These are phyloP conservation scores for Rana temporaria DNA, from an alignment of 2,113 vertebrate genomes.

Conservation along the genomic window DNA sequence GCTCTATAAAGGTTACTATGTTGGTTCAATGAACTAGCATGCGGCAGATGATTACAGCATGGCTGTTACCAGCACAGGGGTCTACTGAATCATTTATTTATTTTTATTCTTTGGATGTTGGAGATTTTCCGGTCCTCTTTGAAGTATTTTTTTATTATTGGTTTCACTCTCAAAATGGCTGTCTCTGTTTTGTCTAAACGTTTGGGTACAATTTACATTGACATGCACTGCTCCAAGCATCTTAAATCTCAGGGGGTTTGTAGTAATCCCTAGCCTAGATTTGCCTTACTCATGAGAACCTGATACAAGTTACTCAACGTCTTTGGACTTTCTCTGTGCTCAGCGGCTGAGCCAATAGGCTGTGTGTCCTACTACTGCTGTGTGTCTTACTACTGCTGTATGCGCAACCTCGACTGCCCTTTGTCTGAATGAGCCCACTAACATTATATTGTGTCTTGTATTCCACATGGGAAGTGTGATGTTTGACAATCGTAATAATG, in stretches of 20 bases:
- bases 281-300: neutral
- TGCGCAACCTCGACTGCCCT: conserved; percentile 4
- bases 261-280: conserved; percentile 15
- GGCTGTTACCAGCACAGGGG: too few relatives aligned
- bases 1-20: too few relatives aligned
- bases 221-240: neutral
- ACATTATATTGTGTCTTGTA: conserved; percentile 40
- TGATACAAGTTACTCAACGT: neutral
- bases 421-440: conserved; percentile 18
- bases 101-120: too few relatives aligned
- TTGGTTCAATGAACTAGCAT: too few relatives aligned
- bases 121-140: too few relatives aligned
- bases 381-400: neutral
- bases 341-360: neutral
- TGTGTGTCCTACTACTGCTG: neutral
- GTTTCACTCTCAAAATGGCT: too few relatives aligned
- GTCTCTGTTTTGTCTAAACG: too few relatives aligned
- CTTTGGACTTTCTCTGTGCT: neutral
- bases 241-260: neutral
- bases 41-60: too few relatives aligned
- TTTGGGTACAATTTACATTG: neutral
- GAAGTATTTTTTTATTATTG: too few relatives aligned
- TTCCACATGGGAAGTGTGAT: conserved; percentile 42
- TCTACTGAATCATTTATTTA: too few relatives aligned
- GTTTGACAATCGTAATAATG: conserved; percentile 43